Base-by-base conservation (phyloP, 1,140 invertebrate genomes). In the Zaprionus ghesquierei region DNA sequence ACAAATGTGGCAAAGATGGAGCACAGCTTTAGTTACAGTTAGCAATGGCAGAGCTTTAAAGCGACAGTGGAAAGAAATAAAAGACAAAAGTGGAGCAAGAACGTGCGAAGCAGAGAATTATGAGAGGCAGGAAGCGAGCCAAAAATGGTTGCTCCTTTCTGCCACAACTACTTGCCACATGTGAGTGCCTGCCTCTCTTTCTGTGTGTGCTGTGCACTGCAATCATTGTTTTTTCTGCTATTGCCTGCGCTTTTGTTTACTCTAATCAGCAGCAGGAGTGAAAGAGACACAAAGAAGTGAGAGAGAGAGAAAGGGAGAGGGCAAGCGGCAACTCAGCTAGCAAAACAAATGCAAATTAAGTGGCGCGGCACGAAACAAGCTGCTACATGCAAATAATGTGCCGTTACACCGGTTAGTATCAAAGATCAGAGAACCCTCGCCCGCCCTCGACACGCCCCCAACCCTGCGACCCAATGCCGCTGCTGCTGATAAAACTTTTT, bases 291-390 rank as follows among this genome's bases (percentile, higher is more conserved):
- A 23, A 13, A 50, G 8, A 2, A 50, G 20, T 5, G 5, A 29
- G 2, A 29, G 23, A 46, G 13, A 13, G 49, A 18, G 44, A 49
- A 13, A 33, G 13, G 1, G 9, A 50, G 29, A 15, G 20, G 13
- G 5, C 22, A 22, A 15, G 13, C 18, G 18, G 41, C 15, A 4
- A 29, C 23, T 22, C 33, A 22, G 29, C 23, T 12, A 22, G 38
- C 46, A 65, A 63, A 59, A 44, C 64, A 66, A 70, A 72, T 76
- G 80, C 29, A 79, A 85, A 84, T 79, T 63, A 63, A 79, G 63
- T 63, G 69, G 23, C 60, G 56, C 49, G 27, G n/a, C 35, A 65
- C 15, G 44, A 27, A 44, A 31, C 25, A 35, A 51, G 23, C 22
- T 15, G 25, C 64, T 58, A 70, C 31, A 54, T 55, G 56, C 56